Evolutionary conservation across 2,888 invertebrate species (phyloP).

Genomic region (Ariolimax columbianus): DNA sequence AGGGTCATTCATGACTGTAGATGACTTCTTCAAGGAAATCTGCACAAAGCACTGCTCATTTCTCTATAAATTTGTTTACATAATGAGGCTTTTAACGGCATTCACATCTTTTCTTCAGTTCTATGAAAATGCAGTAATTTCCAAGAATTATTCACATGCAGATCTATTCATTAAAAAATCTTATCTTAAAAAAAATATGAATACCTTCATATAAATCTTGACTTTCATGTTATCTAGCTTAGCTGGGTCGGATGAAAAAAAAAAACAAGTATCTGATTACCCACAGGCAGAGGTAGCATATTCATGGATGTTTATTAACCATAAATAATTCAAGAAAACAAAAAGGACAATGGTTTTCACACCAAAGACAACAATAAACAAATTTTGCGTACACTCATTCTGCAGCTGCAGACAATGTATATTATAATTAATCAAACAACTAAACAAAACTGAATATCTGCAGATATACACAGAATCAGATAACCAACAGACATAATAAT

Average conservation of each 20-base stretch:
- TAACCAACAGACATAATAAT: neutral
- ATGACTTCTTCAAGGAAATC: too few species aligned
- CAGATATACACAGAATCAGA: neutral
- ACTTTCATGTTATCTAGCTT: too few species aligned
- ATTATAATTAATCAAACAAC: neutral
- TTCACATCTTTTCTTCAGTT: too few species aligned
- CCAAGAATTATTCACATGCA: too few species aligned
- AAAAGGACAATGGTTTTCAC: neutral
- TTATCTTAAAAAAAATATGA: too few species aligned
- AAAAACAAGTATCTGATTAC: neutral
- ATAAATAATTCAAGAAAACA: conserved; percentile 26
- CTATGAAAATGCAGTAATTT: too few species aligned
- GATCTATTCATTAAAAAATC: too few species aligned
- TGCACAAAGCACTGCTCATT: too few species aligned
- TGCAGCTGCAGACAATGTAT: neutral
- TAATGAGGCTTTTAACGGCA: too few species aligned
- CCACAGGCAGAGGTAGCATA: neutral
- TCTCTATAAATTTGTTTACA: too few species aligned
- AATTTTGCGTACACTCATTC: neutral
- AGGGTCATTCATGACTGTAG: too few species aligned
- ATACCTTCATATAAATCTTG: too few species aligned
- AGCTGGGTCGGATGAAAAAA: neutral
- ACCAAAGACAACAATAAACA: conserved; percentile 25
- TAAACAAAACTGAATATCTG: neutral
- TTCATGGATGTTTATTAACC: conserved; percentile 22